phyloP scores from a whole-genome alignment of 2,888 invertebrate species.

The Unio pictorum region DNA sequence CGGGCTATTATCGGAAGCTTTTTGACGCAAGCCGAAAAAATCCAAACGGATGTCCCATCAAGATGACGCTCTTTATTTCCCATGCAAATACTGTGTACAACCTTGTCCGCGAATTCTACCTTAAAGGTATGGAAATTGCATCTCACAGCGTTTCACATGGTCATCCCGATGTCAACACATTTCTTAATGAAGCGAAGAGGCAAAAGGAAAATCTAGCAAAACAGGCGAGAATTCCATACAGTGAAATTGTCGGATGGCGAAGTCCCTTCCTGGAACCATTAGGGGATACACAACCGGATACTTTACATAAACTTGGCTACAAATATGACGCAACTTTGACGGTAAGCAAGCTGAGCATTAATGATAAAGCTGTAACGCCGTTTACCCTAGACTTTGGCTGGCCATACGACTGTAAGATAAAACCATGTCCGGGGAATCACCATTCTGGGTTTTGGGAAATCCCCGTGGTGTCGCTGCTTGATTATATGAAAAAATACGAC shows the following conservation, averaged over 20 bases:
- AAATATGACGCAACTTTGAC: constrained; percentile 61
- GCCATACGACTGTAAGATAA: constrained; percentile 62
- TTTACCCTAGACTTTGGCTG: constrained; percentile 86
- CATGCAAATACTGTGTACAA: constrained; percentile 99
- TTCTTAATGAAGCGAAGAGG: constrained; percentile 48
- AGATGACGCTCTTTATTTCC: constrained; percentile 98
- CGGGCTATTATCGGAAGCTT: constrained; percentile 37
- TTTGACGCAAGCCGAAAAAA: constrained; percentile 72
- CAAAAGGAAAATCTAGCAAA: constrained; percentile 56
- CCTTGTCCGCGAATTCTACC: constrained; percentile 75
- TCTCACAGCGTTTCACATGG: constrained; percentile 59
- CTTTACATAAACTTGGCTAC: constrained; percentile 48
- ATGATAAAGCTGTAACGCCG: constrained; percentile 73
- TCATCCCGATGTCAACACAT: constrained; percentile 40
- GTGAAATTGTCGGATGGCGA: constrained; percentile 59
- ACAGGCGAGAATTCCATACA: constrained; percentile 71
- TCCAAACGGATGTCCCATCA: constrained; percentile 79
- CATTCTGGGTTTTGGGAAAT: constrained; percentile 78
- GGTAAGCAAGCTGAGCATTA: constrained; percentile 42
- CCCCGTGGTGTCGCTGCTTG: constrained; percentile 75
- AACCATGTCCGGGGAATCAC: constrained; percentile 55
- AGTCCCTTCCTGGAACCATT: constrained; percentile 60
- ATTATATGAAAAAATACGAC: constrained; percentile 56
- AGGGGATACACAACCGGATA: constrained; percentile 52
- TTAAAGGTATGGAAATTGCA: constrained; percentile 59